Conservation (phyloP, 2,888 invertebrate genomes). For the Cecidostiba fungosa region DNA sequence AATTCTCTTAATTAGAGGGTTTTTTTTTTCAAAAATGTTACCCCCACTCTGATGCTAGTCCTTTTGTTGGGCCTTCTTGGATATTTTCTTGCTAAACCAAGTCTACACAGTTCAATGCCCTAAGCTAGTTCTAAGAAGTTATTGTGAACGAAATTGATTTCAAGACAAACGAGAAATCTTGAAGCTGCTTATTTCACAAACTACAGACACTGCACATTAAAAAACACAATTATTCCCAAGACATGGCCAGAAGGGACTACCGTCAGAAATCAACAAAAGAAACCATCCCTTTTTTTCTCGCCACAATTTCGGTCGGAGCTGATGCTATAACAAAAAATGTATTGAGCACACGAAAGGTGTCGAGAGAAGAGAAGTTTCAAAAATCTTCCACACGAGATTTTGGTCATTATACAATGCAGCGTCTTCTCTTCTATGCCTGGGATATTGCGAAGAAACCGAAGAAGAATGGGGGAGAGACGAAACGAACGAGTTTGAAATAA, state of each 20-base stretch:
- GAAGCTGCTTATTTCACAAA: slow-evolving; percentile 31
- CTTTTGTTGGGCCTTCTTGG: no score
- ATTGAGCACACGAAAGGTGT: not conserved
- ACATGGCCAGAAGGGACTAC: slow-evolving; percentile 46
- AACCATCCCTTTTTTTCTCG: not conserved
- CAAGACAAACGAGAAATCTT: slow-evolving; percentile 17
- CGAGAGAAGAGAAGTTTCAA: not conserved
- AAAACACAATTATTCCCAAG: slow-evolving; percentile 20
- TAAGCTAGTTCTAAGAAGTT: not conserved
- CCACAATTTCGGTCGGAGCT: not conserved
- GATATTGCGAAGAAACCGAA: not conserved
- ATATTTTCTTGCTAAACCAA: no score
- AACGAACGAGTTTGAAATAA: slow-evolving; percentile 42
- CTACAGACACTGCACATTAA: slow-evolving; percentile 35
- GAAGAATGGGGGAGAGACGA: slow-evolving; percentile 16
- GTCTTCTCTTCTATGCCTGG: not conserved
- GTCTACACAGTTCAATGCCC: not conserved
- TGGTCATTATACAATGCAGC: slow-evolving; percentile 17
- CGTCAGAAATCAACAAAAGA: slow-evolving; percentile 10
- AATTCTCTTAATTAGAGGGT: no score
- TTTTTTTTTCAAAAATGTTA: no score
- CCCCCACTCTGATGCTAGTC: no score
- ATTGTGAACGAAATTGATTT: slow-evolving; percentile 1
- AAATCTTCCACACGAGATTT: slow-evolving; percentile 21
- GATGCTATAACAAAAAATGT: not conserved